These are phyloP conservation scores for Malurus melanocephalus DNA, from an alignment of 2,113 vertebrate genomes.

Conservation along the genomic window DNA sequence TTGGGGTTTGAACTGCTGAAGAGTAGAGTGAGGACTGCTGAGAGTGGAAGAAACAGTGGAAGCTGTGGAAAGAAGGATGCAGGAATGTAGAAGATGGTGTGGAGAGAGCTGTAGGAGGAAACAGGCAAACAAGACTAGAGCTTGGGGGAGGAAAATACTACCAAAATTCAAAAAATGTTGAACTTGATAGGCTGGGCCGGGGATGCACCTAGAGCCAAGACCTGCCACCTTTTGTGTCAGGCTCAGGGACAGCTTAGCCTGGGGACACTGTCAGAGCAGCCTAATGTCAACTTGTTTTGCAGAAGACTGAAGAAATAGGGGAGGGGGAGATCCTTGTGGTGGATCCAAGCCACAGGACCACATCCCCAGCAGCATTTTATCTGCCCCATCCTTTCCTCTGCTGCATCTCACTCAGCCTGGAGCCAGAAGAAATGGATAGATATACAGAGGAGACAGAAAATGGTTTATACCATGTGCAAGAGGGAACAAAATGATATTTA, in stretches of 20 bases:
- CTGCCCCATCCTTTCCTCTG: neutral
- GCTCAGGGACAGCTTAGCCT: neutral
- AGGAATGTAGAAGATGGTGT: neutral
- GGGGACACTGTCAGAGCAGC: neutral
- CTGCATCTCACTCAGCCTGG: neutral
- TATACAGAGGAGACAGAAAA: neutral
- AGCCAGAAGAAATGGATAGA: neutral
- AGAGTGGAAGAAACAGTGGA: neutral
- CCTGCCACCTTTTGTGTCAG: neutral
- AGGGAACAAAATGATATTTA: neutral
- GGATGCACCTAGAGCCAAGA: neutral
- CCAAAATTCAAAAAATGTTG: neutral
- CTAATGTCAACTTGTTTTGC: neutral
- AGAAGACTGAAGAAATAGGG: neutral
- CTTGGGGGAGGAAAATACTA: neutral
- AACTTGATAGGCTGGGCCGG: neutral
- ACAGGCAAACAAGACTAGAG: neutral
- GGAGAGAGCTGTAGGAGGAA: neutral
- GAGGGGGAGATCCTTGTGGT: neutral
- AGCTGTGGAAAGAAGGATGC: neutral
- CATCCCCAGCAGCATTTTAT: neutral
- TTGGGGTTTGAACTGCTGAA: fast-evolving
- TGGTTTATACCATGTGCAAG: neutral
- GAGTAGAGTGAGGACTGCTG: neutral
- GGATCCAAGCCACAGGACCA: neutral